Base-by-base conservation (phyloP, 2,888 invertebrate species). In the Loripinus fragilis region DNA sequence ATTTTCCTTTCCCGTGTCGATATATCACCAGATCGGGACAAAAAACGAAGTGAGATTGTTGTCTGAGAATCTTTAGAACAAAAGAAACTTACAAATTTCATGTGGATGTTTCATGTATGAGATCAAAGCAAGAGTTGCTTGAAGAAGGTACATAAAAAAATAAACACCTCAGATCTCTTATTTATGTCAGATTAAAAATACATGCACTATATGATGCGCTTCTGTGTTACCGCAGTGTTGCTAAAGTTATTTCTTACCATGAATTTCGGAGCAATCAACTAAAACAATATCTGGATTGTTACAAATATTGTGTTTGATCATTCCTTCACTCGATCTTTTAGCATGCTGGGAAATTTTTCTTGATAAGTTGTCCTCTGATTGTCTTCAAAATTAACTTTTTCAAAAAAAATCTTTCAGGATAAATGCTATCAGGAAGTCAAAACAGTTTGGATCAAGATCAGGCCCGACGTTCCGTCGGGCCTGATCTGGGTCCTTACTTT, bases 101-200 rank as follows among this genome's bases (percentile, higher is more conserved):
- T 71, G 76, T 76, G 52, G 52, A 67, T 78, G 76, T 83, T 83
- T 81, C 80, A 83, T 78, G 78, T 81, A 25, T 45, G 33, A 78
- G 65, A 74, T 80, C 80, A 83, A 83, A 80, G 83, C 30, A 28
- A 55, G 48, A 25, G 66, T 78, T 80, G 78, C 78, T 80, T 81
- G 78, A 77, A 83, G 83, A 83, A 83, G 80, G 76, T 81, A 76
- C 83, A 81, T 83, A 83, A 83, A 83, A 83, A 76, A 75, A 71
- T 70, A 81, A 76, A 78, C 60, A 78, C 74, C 80, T 83, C 80
- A 81, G 83, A 83, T 74, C 80, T 81, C 70, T 83, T 81, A 81
- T 83, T 83, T 83, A 80, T 81, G 83, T 83, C 80, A 74, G 80
- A 83, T 83, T 83, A 83, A 83, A 83, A 81, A 83, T 83, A 83